A percentile compares a stretch with the other conserved stretches of the same genome.
phyloP scores from a whole-genome alignment of 2,888 invertebrate species.

The Sinopyrophorus schimmeli region DNA sequence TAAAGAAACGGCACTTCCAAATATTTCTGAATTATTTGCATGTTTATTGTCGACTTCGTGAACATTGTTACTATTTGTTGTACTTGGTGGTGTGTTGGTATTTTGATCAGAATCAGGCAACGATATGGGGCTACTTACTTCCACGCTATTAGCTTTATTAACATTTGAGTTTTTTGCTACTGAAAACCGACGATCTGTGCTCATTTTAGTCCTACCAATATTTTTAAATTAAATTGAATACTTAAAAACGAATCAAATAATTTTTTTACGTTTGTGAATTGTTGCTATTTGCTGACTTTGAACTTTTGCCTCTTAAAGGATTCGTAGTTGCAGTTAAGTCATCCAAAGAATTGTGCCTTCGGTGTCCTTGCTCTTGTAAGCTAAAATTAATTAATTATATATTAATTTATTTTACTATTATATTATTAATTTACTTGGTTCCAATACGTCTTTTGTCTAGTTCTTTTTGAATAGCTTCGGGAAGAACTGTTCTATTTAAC shows the following conservation, averaged over 20 bases:
- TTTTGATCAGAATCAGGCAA: neutral
- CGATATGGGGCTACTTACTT: slow-evolving; percentile 2
- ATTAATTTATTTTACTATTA: neutral
- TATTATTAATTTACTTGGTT: slow-evolving; percentile 53
- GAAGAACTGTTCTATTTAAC: slow-evolving; percentile 51
- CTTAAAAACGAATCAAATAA: neutral
- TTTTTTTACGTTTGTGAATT: neutral
- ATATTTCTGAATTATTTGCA: slow-evolving; percentile 4
- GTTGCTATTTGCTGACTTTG: slow-evolving; percentile 40
- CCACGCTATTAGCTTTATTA: slow-evolving; percentile 1
- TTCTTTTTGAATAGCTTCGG: slow-evolving; percentile 68
- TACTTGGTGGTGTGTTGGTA: neutral
- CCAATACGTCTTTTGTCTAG: slow-evolving; percentile 67
- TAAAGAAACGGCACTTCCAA: slow-evolving; percentile 16
- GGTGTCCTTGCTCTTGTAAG: slow-evolving; percentile 36
- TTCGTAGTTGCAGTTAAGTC: slow-evolving; percentile 31
- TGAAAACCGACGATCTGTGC: slow-evolving; percentile 18
- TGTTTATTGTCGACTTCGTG: neutral
- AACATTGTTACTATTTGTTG: neutral
- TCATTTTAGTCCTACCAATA: neutral
- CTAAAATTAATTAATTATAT: too few relatives aligned
- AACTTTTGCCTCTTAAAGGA: slow-evolving; percentile 42
- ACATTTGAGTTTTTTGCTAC: slow-evolving; percentile 15
- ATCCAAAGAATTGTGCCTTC: slow-evolving; percentile 48
- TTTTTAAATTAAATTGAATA: neutral